Base-by-base conservation (phyloP, 2,888 invertebrate species). In the Urechis unicinctus region DNA sequence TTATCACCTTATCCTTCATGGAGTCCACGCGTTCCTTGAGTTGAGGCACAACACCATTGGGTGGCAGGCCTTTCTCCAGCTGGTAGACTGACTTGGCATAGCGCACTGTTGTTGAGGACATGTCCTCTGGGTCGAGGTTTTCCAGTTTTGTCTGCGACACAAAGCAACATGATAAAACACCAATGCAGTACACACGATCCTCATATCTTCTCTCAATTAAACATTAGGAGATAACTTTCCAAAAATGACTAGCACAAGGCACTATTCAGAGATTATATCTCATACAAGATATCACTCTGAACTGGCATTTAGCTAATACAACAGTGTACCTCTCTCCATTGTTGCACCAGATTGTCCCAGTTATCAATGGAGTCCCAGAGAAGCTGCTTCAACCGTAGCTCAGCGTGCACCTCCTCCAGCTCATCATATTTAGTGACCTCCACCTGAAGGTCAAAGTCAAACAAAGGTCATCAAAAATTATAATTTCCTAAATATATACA, bases 351-450 rank as follows among this genome's bases (percentile, higher is more conserved):
- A 3, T 83, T 82, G 17, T 85, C 85, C 91, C 91, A 92, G 51
- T 85, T 83, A 55, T 84, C 85, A 1, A 88, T 81, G 42, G 87
- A 86, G 49, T 86, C 86, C 89, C 91, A 91, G 0, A 93, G 79
- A 52, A 88, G 81, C 71, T 86, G 86, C 41, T 91, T 84, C 43
- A 91, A 80, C 72, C 86, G 88, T 2, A 92, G 85, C 62, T 91
- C 89, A 61, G 84, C 86, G 65, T 86, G 84, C 0, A 88, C 86
- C 72, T 88, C 86, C 52, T 91, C 89, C 61, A 93, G 80, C 58
- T 86, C 84, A 63, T 91, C 91, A 71, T 88, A 85, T 68, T 89
- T 83, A 0, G 89, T 87, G 21, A 91, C 85, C 69, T 91, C 91
- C 61, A 92, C 84, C 86, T 89, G 67, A 30, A 60, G 68, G 2